Percentiles rank a stretch among this genome's conserved stretches.
These are phyloP conservation scores for Myotis davidii DNA, from an alignment of 2,113 vertebrate genomes.

Conservation along the genomic window DNA sequence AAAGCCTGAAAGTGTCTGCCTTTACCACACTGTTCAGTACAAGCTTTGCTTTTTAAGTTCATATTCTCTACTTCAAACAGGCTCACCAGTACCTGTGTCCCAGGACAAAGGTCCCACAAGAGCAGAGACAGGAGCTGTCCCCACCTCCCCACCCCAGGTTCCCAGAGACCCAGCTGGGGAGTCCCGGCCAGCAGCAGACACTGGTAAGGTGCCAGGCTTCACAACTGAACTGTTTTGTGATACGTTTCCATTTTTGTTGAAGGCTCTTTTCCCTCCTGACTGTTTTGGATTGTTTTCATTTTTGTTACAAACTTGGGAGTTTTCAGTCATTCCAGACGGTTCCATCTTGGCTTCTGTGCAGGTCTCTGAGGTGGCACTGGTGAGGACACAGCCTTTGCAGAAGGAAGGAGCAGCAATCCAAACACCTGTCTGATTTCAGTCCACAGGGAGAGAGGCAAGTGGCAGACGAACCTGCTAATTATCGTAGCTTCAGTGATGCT, in stretches of 20 bases:
- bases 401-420: not conserved
- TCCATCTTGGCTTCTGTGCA: not conserved
- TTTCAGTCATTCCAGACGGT: not conserved
- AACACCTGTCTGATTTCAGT: not conserved
- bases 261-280: not conserved
- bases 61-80: not conserved
- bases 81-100: not conserved
- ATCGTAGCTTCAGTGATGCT: not conserved
- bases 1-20: not conserved
- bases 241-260: not conserved
- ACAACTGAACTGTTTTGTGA: too few relatives aligned
- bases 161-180: not conserved
- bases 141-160: not conserved
- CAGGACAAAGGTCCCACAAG: not conserved
- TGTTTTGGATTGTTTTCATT: not conserved
- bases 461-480: not conserved
- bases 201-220: not conserved
- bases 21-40: not conserved
- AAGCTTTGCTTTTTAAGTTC: fast-evolving
- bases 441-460: not conserved
- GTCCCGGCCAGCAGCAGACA: not conserved
- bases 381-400: not conserved
- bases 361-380: not conserved
- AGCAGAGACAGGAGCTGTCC: not conserved
- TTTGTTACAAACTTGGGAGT: not conserved